Evolutionary conservation across 1,140 invertebrate genomes (phyloP), one percentile per base, ranked within the genome.

Genomic region (Pseudoatta argentina): DNA sequence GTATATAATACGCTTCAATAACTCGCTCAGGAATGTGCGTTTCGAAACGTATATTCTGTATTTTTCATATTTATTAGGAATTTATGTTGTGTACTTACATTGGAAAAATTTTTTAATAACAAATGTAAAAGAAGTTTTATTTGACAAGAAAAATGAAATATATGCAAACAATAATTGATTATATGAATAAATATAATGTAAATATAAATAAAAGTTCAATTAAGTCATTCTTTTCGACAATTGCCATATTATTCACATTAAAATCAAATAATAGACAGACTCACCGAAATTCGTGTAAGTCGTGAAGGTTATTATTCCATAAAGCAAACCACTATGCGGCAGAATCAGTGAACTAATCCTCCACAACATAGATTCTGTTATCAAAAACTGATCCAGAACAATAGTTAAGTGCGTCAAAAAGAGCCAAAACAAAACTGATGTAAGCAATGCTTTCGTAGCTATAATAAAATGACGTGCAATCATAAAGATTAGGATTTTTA

Each of bases 261-360:
- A 18, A 14, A 0, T 30, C 1, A 57, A 57, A 34, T 55, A 5
- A 55, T 7, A 27, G 18, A 18, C 53, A 67, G 57, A 51, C 59
- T 83, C 66, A 87, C 90, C 82, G 2, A 89, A 69, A 57, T 85
- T 78, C 3, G 14, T 69, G 55, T 63, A 66, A 2, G 73, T 86
- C 3, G 88, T 87, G 27, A 92, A 85, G 8, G 75, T 63, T 18
- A 78, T 21, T 34, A 92, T 48, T 24, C 91, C 91, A 48, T 92
- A 91, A n/a, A 92, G 69, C 51, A 92, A 82, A 24, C 91, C 89
- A 72, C 66, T 91, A 64, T 92, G 91, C 4, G 91, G 91, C 10
- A 92, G 48, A 67, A 86, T 53, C n/a, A 92, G 39, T 8, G 86
- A 88, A 63, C 67, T 8, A 16, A 87, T 76, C 64, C 69, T 81